phyloP scores from a whole-genome alignment of 1,140 invertebrate species.

The Zaprionus nigranus region DNA sequence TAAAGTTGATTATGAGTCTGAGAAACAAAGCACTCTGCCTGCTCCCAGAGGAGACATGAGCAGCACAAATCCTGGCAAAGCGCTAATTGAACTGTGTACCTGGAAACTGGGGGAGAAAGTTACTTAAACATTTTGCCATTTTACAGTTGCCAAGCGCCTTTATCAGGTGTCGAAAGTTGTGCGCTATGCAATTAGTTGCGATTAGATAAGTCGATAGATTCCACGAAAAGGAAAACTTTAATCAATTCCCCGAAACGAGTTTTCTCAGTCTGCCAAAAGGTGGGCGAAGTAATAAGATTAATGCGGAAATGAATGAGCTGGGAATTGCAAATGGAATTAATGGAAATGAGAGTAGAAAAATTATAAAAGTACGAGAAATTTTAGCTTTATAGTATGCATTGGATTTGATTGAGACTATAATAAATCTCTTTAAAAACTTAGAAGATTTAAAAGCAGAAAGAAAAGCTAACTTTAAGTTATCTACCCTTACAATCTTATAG shows the following conservation, averaged over 20 bases:
- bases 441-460: no score
- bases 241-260: background rate
- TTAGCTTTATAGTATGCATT: no score
- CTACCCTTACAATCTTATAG: no score
- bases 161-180: conserved; percentile 17
- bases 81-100: conserved; percentile 46
- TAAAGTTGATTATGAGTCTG: conserved; percentile 11
- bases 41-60: conserved; percentile 7
- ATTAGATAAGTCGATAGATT: conserved; percentile 22
- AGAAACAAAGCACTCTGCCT: background rate
- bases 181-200: conserved; percentile 17
- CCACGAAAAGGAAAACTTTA: background rate
- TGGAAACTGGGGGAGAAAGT: background rate
- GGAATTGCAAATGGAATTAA: no score
- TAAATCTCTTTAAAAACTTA: fast-evolving
- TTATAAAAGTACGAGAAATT: no score
- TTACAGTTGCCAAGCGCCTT: conserved; percentile 1
- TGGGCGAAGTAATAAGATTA: background rate
- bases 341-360: background rate
- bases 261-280: background rate
- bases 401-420: background rate
- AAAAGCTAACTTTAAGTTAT: no score
- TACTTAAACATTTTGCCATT: conserved; percentile 21
- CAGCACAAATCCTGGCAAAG: conserved; percentile 17
- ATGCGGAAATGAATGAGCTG: no score